These are phyloP conservation scores for Periophthalmodon schlosseri DNA, from an alignment of 2,113 vertebrate genomes.

Conservation along the genomic window DNA sequence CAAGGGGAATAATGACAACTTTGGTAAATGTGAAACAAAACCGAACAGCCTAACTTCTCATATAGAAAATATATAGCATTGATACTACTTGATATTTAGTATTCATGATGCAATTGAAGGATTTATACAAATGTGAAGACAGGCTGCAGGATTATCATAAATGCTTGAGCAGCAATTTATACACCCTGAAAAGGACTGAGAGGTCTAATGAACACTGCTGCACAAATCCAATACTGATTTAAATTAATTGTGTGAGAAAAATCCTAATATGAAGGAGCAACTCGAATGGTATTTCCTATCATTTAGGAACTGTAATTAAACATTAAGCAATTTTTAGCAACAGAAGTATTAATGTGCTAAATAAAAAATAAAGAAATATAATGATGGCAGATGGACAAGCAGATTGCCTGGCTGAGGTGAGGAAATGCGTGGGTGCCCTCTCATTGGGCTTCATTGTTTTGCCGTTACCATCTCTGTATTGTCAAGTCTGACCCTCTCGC, in stretches of 20 bases:
- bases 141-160: conserved; percentile 1
- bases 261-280: not conserved
- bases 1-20: too few relatives aligned
- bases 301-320: too few relatives aligned
- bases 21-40: too few relatives aligned
- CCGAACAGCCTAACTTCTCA: too few relatives aligned
- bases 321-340: not conserved
- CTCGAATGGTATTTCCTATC: not conserved
- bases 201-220: not conserved
- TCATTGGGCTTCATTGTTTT: conserved; percentile 39
- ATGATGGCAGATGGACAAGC: conserved; percentile 48
- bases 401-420: conserved; percentile 24
- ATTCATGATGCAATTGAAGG: not conserved
- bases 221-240: not conserved
- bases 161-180: not conserved
- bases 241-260: not conserved
- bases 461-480: conserved; percentile 41
- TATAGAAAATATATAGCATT: too few relatives aligned
- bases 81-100: not conserved
- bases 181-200: not conserved
- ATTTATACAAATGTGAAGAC: not conserved
- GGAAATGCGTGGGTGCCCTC: conserved; percentile 41
- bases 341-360: not conserved
- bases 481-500: conserved; percentile 34
- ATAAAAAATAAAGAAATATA: not conserved